These are phyloP conservation scores for Apis florea DNA, from an alignment of 1,140 invertebrate species.

Conservation along the genomic window DNA sequence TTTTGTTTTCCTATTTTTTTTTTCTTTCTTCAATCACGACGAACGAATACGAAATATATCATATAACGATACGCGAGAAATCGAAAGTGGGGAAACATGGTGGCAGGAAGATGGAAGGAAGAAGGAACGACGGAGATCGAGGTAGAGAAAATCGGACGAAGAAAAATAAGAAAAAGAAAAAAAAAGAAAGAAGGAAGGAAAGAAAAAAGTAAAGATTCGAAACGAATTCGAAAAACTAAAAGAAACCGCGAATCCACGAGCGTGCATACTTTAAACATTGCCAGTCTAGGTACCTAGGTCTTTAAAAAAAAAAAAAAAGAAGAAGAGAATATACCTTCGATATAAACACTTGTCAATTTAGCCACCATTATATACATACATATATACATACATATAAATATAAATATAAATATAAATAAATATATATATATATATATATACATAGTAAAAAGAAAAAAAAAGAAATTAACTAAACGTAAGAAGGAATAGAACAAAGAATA, in stretches of 20 bases:
- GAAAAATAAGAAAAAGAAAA: constrained; percentile 10
- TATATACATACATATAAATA: constrained; percentile 45
- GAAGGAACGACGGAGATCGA: not conserved
- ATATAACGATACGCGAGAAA: constrained; percentile 15
- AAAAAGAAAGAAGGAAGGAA: not conserved
- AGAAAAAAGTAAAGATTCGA: not conserved
- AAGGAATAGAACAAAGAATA: constrained; percentile 21
- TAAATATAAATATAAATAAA: constrained; percentile 29
- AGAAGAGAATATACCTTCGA: constrained; percentile 60
- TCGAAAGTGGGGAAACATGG: constrained; percentile 19
- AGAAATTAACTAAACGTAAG: constrained; percentile 58
- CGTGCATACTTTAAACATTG: constrained; percentile 65
- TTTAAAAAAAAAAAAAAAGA: constrained; percentile 36
- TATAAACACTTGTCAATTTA: constrained; percentile 68
- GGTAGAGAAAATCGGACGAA: not conserved
- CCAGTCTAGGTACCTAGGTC: constrained; percentile 66
- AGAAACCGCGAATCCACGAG: constrained; percentile 43
- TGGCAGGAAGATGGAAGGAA: not conserved
- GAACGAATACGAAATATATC: constrained; percentile 28
- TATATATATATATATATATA: constrained; percentile 27
- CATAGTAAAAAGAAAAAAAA: constrained; percentile 47
- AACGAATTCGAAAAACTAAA: not conserved
- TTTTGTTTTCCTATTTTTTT: not conserved
- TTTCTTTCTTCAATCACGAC: constrained; percentile 27
- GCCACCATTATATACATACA: constrained; percentile 60